These are phyloP conservation scores for Protaetia brevitarsis DNA, from an alignment of 1,140 invertebrate genomes.

Conservation along the genomic window DNA sequence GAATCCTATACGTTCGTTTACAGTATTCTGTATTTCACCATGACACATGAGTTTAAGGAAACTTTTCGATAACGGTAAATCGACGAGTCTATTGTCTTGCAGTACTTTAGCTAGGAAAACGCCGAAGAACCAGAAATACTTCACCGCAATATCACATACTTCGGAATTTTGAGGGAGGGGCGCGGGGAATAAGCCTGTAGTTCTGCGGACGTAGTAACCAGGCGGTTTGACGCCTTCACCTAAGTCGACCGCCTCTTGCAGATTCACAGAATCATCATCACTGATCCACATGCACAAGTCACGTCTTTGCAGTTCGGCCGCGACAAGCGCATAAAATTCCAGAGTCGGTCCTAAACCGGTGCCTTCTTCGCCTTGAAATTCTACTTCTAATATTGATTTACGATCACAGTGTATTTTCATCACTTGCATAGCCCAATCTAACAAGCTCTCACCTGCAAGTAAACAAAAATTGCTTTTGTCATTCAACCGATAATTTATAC, in stretches of 20 bases:
- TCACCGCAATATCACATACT: constrained; percentile 73
- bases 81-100: constrained; percentile 95
- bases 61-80: constrained; percentile 89
- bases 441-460: constrained; percentile 53
- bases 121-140: constrained; percentile 89
- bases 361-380: constrained; percentile 95
- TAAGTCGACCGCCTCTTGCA: constrained; percentile 50
- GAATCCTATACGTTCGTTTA: constrained; percentile 59
- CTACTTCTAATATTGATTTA: constrained; percentile 95
- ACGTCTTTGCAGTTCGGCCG: constrained; percentile 90
- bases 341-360: constrained; percentile 97
- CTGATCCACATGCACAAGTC: constrained; percentile 92
- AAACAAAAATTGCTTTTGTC: background rate
- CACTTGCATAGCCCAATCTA: constrained; percentile 93
- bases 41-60: constrained; percentile 95
- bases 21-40: constrained; percentile 67
- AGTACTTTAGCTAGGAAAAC: constrained; percentile 94
- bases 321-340: constrained; percentile 96
- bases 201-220: constrained; percentile 87
- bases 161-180: constrained; percentile 82
- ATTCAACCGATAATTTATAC: too few species aligned
- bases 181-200: constrained; percentile 90
- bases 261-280: constrained; percentile 66
- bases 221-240: constrained; percentile 69
- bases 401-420: constrained; percentile 89